These are phyloP conservation scores for Galeruca laticollis DNA, from an alignment of 2,888 invertebrate genomes.

Conservation along the genomic window DNA sequence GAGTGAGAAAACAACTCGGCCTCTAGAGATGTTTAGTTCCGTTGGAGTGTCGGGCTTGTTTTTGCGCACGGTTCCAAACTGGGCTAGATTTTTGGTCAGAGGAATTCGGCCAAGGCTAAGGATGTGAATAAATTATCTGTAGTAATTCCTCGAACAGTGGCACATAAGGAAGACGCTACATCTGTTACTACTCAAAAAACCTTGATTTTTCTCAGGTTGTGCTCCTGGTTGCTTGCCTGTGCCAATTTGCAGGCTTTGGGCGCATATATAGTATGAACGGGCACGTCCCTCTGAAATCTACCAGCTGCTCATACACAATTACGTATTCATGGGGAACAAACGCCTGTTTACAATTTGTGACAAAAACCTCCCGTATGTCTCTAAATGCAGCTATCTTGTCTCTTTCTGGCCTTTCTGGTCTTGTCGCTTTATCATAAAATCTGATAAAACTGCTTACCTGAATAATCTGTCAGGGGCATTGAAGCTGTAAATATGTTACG, in stretches of 20 bases:
- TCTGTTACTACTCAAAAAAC: no score
- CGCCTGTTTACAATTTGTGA: neutral
- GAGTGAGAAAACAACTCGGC: no score
- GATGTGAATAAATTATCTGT: neutral
- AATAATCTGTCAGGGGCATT: conserved; percentile 8
- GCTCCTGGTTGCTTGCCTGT: no score
- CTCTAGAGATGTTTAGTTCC: no score
- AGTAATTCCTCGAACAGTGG: neutral
- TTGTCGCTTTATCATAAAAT: no score
- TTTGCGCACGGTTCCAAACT: no score
- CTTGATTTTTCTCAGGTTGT: no score
- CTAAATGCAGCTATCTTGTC: no score
- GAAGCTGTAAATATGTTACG: conserved; percentile 16
- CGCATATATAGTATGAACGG: conserved; percentile 40
- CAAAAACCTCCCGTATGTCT: no score
- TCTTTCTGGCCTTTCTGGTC: no score
- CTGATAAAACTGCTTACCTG: neutral
- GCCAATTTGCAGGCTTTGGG: conserved; percentile 30
- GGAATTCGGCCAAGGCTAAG: neutral
- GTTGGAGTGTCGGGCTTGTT: no score
- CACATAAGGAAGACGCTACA: neutral
- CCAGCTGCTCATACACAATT: conserved; percentile 37
- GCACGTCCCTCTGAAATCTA: conserved; percentile 32
- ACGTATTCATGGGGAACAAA: conserved; percentile 5
- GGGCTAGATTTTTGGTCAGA: no score